Evolutionary conservation across 2,113 vertebrate species (phyloP), one percentile per base, ranked within the genome.

Genomic region (Pollimyrus isidori): DNA sequence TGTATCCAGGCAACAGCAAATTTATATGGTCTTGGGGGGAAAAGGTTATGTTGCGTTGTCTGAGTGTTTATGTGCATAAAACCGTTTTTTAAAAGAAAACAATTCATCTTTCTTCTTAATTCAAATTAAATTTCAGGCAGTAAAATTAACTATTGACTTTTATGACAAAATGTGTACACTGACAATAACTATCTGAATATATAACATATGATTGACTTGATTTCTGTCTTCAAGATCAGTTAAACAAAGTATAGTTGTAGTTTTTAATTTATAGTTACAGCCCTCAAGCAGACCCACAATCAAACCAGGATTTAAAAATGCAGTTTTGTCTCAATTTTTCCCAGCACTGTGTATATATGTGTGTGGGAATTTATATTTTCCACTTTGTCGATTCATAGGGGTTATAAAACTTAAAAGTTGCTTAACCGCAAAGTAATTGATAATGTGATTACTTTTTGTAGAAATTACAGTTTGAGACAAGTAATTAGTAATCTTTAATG

Each of bases 1-100:
- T 49, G 65, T 88, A 26, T 73, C 87, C 42, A 88, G 46, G 88
- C 65, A 88, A 50, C 88, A 88, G 46, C 45, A 65, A 30, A 76
- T 50, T 35, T 80, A 80, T 80, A 42, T 19, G 73, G 73, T 80
- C 73, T 17, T 80, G 73, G 35, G 35, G 35, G 30, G 15, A 80
- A 80, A 80, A 42, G 73, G 13, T 42, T 35, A 26, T 42, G 73
- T 26, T 65, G 23, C 26, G 58, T 62, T 65, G n/a, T 65, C 9
- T 62, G 23, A 62, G 62, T 26, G 62, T 69, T 69, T 30, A 30
- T 69, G 26, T 30, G 62, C 62, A 69, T 69, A 69, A 69, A 69
- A 30, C 3, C 1, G 46, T 48, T 48, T 48, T 76, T 42, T 3
- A 0, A 80, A 80, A 42, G 35, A 42, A 42, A 80, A 80, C 73